Conservation (phyloP, 2,888 invertebrate genomes). For the Volucella inflata region DNA sequence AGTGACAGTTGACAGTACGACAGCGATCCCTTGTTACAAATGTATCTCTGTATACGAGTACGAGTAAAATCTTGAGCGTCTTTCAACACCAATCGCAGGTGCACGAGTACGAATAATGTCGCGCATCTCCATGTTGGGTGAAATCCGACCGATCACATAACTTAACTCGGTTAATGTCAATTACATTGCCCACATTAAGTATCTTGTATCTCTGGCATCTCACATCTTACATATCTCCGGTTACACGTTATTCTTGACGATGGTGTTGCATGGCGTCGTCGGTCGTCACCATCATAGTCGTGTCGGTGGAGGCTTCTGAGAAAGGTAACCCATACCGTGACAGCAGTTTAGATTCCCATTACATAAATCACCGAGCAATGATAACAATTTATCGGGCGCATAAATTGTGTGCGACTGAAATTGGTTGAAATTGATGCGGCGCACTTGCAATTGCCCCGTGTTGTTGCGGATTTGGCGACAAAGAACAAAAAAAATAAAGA, state of each 20-base stretch:
- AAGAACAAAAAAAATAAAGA: neutral
- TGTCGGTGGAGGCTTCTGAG: too few relatives aligned
- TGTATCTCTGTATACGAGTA: too few relatives aligned
- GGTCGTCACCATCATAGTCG: too few relatives aligned
- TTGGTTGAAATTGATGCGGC: constrained; percentile 18
- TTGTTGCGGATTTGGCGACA: constrained; percentile 23
- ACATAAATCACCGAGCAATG: constrained; percentile 56
- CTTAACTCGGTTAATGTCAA: constrained; percentile 64
- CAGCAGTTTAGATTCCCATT: constrained; percentile 58
- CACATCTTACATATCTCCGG: neutral
- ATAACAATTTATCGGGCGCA: constrained; percentile 53
- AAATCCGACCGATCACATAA: constrained; percentile 54
- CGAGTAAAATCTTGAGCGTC: too few relatives aligned
- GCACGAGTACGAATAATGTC: constrained; percentile 5
- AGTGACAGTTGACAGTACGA: too few relatives aligned
- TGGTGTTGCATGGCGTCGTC: too few relatives aligned
- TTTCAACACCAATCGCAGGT: constrained; percentile 39
- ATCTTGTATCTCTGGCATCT: constrained; percentile 16
- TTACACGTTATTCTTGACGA: too few relatives aligned
- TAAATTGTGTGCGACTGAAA: constrained; percentile 21
- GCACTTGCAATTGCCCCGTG: constrained; percentile 21
- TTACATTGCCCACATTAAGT: constrained; percentile 33
- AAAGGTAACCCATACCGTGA: constrained; percentile 46
- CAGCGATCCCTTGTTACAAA: too few relatives aligned
- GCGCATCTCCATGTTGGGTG: constrained; percentile 40